phyloP scores from a whole-genome alignment of 2,113 vertebrate genomes.

The Oreocharis arfaki region DNA sequence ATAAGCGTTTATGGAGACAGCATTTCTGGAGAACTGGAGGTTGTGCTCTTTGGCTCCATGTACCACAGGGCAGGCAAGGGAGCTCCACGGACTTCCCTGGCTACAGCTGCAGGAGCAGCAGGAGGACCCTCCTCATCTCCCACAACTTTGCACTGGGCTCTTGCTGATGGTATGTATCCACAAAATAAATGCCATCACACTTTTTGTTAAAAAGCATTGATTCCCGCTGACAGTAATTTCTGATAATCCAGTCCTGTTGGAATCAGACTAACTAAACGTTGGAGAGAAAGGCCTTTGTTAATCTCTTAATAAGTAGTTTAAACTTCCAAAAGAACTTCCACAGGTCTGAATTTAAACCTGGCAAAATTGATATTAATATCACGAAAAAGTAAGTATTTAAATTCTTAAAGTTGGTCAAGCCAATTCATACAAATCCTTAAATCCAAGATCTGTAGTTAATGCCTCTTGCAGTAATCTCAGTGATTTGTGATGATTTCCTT shows the following conservation, averaged over 20 bases:
- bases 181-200: not conserved
- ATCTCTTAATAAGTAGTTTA: not conserved
- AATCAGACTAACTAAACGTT: not conserved
- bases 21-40: not conserved
- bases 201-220: not conserved
- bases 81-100: accelerated
- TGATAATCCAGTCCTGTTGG: not conserved
- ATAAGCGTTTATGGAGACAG: not conserved
- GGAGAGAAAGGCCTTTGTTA: not conserved
- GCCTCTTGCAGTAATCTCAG: not conserved
- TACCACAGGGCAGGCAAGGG: accelerated
- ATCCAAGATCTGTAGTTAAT: not conserved
- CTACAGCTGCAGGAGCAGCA: not conserved
- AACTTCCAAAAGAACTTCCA: not conserved
- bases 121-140: not conserved
- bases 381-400: not conserved
- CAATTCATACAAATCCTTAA: not conserved
- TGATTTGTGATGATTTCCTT: not conserved
- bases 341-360: not conserved
- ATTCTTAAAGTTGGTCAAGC: not conserved
- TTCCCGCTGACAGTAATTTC: not conserved
- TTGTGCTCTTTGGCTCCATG: accelerated
- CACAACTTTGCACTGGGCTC: not conserved
- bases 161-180: not conserved
- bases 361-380: not conserved